Evolutionary conservation across 64 coral and sea anemone genomes (phyloP).

Genomic region (Stylophora pistillata): DNA sequence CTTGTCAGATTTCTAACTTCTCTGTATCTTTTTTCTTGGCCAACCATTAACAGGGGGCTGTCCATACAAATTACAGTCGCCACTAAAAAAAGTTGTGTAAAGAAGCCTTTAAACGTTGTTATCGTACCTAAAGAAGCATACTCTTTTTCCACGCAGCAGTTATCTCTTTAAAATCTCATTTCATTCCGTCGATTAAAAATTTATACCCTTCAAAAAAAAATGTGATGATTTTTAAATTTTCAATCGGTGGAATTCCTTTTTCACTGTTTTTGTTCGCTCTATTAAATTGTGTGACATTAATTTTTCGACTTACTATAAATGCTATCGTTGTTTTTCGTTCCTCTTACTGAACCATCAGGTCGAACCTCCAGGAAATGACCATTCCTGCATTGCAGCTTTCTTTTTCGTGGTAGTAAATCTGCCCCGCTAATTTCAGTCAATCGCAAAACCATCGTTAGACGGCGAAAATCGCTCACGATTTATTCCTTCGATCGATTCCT

Average conservation of each 20-base stretch:
- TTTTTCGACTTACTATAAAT: constrained; percentile 26
- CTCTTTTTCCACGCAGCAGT: no score
- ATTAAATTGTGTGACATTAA: neutral
- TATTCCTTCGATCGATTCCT: neutral
- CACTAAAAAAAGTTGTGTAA: no score
- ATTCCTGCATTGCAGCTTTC: constrained; percentile 39
- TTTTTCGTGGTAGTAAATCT: constrained; percentile 30
- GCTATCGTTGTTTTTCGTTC: constrained; percentile 35
- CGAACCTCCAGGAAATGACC: constrained; percentile 29
- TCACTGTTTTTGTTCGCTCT: neutral
- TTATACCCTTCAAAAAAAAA: neutral
- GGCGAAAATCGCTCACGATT: neutral
- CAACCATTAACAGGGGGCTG: no score
- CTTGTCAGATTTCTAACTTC: no score
- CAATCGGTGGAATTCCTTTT: neutral
- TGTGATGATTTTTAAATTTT: neutral
- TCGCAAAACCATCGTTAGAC: constrained; percentile 2
- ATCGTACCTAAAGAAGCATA: no score
- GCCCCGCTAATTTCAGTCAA: neutral
- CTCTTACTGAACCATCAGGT: constrained; percentile 13
- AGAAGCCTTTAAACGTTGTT: no score
- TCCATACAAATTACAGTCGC: no score
- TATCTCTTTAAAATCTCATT: no score
- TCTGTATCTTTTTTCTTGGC: no score
- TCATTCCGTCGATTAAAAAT: neutral